Conservation (phyloP, 2,797 vertebrate species). For the Acanthis flammea region DNA sequence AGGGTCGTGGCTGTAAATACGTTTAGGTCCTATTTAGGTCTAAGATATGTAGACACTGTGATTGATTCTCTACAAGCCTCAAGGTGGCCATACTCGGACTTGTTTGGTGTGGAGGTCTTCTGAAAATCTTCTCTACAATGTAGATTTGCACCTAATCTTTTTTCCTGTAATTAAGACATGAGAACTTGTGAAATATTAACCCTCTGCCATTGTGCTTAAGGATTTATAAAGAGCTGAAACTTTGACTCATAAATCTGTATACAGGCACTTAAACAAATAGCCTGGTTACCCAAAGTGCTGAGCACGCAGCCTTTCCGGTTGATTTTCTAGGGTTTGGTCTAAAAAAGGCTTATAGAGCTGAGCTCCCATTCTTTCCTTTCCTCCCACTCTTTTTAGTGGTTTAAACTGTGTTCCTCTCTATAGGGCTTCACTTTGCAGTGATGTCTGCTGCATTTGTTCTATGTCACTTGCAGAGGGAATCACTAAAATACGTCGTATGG, state of each 20-base stretch:
- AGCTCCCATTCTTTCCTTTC: conserved; percentile 27
- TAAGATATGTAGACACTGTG: neutral
- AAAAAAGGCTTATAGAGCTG: conserved; percentile 5
- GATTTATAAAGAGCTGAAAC: conserved; percentile 37
- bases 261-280: conserved; percentile 47
- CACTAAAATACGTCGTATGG: neutral
- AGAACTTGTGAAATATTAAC: neutral
- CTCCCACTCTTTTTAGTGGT: conserved; percentile 32
- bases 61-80: neutral
- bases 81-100: neutral
- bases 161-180: neutral
- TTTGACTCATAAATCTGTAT: conserved; percentile 33
- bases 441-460: neutral
- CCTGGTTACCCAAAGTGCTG: conserved; percentile 43
- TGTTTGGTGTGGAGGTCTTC: neutral
- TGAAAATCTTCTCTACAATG: neutral
- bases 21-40: neutral
- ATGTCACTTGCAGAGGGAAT: neutral
- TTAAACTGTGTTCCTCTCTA: conserved; percentile 16
- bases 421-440: neutral
- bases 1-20: neutral
- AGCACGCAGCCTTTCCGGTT: neutral
- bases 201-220: neutral
- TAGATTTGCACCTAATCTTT: neutral
- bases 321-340: conserved; percentile 40